A percentile compares a stretch with the other conserved stretches of the same genome.
Conservation (phyloP, 2,113 vertebrate species). For the Nycticryphes semicollaris region DNA sequence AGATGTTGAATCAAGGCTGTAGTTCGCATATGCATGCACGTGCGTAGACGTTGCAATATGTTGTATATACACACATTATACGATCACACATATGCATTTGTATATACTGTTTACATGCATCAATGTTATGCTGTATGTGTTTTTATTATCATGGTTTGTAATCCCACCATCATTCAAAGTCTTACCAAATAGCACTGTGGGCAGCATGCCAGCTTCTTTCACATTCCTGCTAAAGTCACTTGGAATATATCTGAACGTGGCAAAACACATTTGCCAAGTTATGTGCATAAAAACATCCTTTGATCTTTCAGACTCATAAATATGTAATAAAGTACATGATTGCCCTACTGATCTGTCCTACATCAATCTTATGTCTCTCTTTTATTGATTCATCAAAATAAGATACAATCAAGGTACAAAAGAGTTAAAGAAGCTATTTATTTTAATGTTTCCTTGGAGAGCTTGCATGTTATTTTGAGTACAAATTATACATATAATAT, state of each 20-base stretch:
- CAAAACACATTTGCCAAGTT: slow-evolving; percentile 80
- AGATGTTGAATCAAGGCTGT: background rate
- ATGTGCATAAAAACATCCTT: slow-evolving; percentile 82
- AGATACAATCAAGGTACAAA: slow-evolving; percentile 80
- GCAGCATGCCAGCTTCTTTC: slow-evolving; percentile 75
- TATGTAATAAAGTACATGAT: slow-evolving; percentile 81
- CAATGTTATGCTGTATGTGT: slow-evolving; percentile 68
- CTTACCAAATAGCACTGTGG: slow-evolving; percentile 79
- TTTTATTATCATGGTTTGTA: slow-evolving; percentile 72
- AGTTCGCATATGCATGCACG: background rate
- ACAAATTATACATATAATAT: slow-evolving; percentile 82
- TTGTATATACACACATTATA: slow-evolving; percentile 65
- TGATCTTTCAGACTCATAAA: slow-evolving; percentile 84
- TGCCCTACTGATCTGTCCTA: slow-evolving; percentile 77
- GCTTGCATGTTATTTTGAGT: slow-evolving; percentile 74
- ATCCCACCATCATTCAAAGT: slow-evolving; percentile 73
- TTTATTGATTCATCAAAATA: slow-evolving; percentile 82
- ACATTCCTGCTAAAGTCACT: slow-evolving; percentile 77
- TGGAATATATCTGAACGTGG: slow-evolving; percentile 79
- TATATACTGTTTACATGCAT: slow-evolving; percentile 69
- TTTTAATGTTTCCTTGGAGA: slow-evolving; percentile 83
- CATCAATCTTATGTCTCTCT: slow-evolving; percentile 77
- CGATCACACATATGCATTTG: slow-evolving; percentile 63
- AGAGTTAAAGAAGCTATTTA: slow-evolving; percentile 84
- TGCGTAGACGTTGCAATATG: slow-evolving; percentile 56